Evolutionary conservation across 2,797 vertebrate genomes (phyloP).

Genomic region (Thaleichthys pacificus): DNA sequence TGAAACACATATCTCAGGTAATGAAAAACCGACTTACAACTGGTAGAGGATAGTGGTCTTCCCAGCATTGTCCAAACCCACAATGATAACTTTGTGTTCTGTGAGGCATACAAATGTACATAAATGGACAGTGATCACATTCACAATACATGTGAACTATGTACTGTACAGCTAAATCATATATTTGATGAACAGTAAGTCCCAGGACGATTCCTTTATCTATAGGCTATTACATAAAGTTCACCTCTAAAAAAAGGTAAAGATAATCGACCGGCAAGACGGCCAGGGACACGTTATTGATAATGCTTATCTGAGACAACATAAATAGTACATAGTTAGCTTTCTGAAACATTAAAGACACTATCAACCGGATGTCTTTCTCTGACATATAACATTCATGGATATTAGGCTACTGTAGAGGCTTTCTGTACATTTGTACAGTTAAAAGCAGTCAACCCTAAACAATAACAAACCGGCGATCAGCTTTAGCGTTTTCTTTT

Average conservation of each 20-base stretch:
- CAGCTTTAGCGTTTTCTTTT: neutral
- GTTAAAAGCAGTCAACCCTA: too few species aligned
- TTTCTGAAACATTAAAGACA: too few species aligned
- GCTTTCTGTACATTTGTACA: too few species aligned
- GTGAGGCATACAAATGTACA: slow-evolving; percentile 11
- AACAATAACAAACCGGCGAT: too few species aligned
- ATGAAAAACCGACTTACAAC: slow-evolving; percentile 71
- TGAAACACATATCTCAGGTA: neutral
- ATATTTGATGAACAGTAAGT: neutral
- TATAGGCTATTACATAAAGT: neutral
- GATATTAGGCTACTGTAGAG: too few species aligned
- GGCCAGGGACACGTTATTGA: too few species aligned
- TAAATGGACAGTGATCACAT: neutral
- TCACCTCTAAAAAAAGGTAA: neutral
- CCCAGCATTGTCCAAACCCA: slow-evolving; percentile 86
- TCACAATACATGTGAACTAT: neutral
- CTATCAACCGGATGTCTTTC: too few species aligned
- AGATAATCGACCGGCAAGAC: neutral
- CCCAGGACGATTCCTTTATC: neutral
- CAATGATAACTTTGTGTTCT: slow-evolving; percentile 88
- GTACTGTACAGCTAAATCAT: neutral
- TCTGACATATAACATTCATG: too few species aligned
- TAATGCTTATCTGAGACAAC: too few species aligned
- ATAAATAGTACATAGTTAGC: too few species aligned
- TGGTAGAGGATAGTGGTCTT: slow-evolving; percentile 87